phyloP scores from a whole-genome alignment of 2,113 vertebrate species.

The Todiramphus chloris region DNA sequence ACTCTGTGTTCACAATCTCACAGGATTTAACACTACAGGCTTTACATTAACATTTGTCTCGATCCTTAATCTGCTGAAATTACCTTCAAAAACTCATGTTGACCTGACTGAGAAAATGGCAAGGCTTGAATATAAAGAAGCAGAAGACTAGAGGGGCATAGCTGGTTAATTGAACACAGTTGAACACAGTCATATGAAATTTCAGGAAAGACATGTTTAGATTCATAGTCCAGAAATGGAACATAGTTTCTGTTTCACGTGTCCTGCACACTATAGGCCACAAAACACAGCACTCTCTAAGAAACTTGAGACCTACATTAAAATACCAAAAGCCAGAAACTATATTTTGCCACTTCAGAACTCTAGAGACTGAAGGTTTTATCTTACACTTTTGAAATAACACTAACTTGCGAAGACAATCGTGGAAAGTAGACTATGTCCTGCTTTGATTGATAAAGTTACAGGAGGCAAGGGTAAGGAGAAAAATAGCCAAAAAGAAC shows the following conservation, averaged over 20 bases:
- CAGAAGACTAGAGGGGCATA: not conserved
- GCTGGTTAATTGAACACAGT: not conserved
- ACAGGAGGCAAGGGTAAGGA: too few relatives aligned
- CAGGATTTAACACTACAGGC: not conserved
- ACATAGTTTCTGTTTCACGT: not conserved
- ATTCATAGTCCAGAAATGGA: not conserved
- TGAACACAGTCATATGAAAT: not conserved
- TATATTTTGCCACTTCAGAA: not conserved
- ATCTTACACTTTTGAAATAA: not conserved
- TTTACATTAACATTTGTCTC: slow-evolving; percentile 10
- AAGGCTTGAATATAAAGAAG: not conserved
- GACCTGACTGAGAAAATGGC: not conserved
- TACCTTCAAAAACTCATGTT: slow-evolving; percentile 11
- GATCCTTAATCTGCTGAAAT: slow-evolving; percentile 30
- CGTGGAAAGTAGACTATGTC: not conserved
- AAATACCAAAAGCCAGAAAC: not conserved
- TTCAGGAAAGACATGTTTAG: not conserved
- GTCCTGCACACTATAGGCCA: not conserved
- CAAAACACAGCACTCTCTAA: not conserved
- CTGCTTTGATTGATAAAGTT: not conserved
- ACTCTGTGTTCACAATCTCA: not conserved
- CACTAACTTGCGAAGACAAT: not conserved
- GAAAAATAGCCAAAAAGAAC: accelerated
- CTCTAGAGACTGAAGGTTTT: not conserved
- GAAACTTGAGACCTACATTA: not conserved